Evolutionary conservation across 2,888 invertebrate species (phyloP).

Genomic region (Diachrysia chrysitis): DNA sequence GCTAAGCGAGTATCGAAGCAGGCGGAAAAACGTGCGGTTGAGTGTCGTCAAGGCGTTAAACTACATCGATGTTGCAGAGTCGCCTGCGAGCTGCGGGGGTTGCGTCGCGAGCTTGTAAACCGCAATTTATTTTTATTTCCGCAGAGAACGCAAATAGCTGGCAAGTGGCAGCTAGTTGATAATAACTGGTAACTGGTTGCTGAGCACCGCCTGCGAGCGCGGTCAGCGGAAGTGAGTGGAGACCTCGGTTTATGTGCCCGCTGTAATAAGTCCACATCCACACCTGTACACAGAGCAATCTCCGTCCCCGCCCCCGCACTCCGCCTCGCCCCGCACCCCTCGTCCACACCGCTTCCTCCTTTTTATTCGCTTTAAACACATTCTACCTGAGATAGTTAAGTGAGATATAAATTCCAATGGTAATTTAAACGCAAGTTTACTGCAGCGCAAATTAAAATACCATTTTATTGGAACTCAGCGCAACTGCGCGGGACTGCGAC

Average conservation of each 20-base stretch:
- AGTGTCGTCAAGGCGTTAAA: not conserved
- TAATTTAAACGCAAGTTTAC: slow-evolving; percentile 37
- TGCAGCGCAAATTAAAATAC: slow-evolving; percentile 25
- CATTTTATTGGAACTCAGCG: slow-evolving; percentile 16
- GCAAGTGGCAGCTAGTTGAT: slow-evolving; percentile 6
- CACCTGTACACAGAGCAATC: slow-evolving; percentile 34
- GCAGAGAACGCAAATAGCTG: slow-evolving; percentile 4
- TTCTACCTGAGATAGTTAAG: slow-evolving; percentile 36
- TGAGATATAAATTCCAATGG: slow-evolving; percentile 44
- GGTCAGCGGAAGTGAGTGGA: slow-evolving; percentile 22
- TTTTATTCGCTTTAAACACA: slow-evolving; percentile 35
- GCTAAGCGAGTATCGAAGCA: not conserved
- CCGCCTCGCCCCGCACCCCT: not conserved
- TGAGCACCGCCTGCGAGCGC: slow-evolving; percentile 20
- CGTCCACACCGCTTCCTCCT: not conserved
- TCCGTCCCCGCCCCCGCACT: not conserved
- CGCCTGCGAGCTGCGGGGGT: not conserved
- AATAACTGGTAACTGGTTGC: too few species aligned
- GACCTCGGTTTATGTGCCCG: slow-evolving; percentile 27
- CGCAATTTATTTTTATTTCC: not conserved
- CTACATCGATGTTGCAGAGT: slow-evolving; percentile 1
- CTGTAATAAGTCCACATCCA: slow-evolving; percentile 41
- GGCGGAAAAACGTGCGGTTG: not conserved
- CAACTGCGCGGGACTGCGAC: not conserved
- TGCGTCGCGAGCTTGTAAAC: not conserved